Evolutionary conservation across 2,113 vertebrate species (phyloP).

Genomic region (Xyliphius kryptos): DNA sequence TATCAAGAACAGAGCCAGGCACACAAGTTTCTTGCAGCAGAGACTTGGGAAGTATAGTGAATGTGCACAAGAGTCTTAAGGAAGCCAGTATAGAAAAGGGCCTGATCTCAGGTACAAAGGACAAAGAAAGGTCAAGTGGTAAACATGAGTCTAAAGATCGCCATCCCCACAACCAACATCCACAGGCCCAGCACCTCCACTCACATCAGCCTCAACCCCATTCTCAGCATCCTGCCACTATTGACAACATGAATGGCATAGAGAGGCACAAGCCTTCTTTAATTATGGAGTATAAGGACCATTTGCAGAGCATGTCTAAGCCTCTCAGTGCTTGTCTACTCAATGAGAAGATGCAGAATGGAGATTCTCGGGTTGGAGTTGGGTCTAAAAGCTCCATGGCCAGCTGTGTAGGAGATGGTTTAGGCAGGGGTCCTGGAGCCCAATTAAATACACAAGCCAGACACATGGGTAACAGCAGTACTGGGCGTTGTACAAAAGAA

Average conservation of each 20-base stretch:
- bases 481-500: conserved; percentile 71
- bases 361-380: conserved; percentile 59
- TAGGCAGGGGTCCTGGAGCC: conserved; percentile 60
- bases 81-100: conserved; percentile 70
- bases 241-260: conserved; percentile 71
- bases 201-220: conserved; percentile 62
- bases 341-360: conserved; percentile 81
- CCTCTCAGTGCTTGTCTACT: conserved; percentile 83
- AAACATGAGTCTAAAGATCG: conserved; percentile 77
- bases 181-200: conserved; percentile 68
- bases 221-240: conserved; percentile 47
- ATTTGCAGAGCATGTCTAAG: conserved; percentile 65
- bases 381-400: conserved; percentile 66
- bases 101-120: conserved; percentile 68
- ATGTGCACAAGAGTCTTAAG: conserved; percentile 76
- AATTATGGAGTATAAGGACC: conserved; percentile 77
- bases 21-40: conserved; percentile 82
- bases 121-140: conserved; percentile 74
- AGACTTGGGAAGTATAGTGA: conserved; percentile 64
- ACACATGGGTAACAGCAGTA: conserved; percentile 49
- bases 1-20: conserved; percentile 74
- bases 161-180: conserved; percentile 72
- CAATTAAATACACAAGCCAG: conserved; percentile 60
- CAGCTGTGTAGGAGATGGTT: conserved; percentile 73
- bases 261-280: conserved; percentile 77